These are phyloP conservation scores for Vanessa atalanta DNA, from an alignment of 1,140 invertebrate species.

Conservation along the genomic window DNA sequence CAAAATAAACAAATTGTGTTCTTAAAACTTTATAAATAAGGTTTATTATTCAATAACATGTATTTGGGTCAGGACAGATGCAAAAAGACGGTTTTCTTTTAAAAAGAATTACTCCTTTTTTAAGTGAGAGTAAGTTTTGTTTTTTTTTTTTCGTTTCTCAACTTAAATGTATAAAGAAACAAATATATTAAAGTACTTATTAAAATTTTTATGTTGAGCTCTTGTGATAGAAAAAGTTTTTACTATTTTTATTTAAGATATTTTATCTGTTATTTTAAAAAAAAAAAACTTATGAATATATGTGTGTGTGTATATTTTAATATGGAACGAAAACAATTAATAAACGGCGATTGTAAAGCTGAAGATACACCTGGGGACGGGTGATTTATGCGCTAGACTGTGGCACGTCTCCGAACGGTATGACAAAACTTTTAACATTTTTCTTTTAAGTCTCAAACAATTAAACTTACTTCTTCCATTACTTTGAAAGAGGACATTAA, in stretches of 20 bases:
- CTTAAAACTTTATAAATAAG: background rate
- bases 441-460: slow-evolving; percentile 11
- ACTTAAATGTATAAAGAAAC: too few relatives aligned
- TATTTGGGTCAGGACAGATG: background rate
- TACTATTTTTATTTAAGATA: too few relatives aligned
- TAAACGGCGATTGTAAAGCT: background rate
- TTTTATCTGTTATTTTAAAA: too few relatives aligned
- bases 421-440: slow-evolving; percentile 14
- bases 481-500: background rate
- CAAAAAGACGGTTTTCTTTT: background rate
- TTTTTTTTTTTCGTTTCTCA: background rate
- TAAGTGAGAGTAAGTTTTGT: background rate
- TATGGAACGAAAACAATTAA: background rate
- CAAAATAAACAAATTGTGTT: background rate
- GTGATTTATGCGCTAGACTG: slow-evolving; percentile 1
- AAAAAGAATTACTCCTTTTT: background rate
- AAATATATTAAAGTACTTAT: too few relatives aligned
- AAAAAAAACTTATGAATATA: too few relatives aligned
- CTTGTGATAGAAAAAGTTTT: too few relatives aligned
- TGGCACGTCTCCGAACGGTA: background rate
- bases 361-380: slow-evolving; percentile 3
- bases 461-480: slow-evolving; percentile 16
- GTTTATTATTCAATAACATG: background rate
- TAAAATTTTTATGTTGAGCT: too few relatives aligned
- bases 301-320: background rate